Evolutionary conservation across 2,888 invertebrate species (phyloP), one percentile per base, ranked within the genome.

Genomic region (Trichogramma dendrolimi): DNA sequence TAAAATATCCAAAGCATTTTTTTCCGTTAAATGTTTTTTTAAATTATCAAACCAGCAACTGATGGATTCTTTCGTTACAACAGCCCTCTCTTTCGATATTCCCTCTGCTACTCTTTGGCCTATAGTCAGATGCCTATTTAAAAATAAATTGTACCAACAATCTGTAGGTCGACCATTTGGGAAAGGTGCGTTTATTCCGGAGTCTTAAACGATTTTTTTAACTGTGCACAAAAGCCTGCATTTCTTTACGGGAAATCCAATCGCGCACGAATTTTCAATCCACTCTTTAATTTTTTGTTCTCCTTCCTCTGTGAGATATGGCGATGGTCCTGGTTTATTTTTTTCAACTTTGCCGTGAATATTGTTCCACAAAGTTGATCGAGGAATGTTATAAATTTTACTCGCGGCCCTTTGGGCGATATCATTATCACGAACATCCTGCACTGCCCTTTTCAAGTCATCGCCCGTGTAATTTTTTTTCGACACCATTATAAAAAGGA

Each of bases 41-140:
- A 71, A 57, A 57, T 70, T 68, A n/a, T 50, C 50, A 64, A 72
- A 74, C 71, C 73, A 74, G 44, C 39, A 44, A 58, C 59, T 61
- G 7, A 74, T 65, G 14, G 66, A 46, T 43, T 71, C 65, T 68
- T 72, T 64, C 27, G 68, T 71, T 6, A 74, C 70, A 44, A 41
- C 54, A 55, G 68, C 70, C 66, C 72, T 64, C 7, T 50, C 63
- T 14, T 47, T 38, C 38, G 61, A 68, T 40, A 74, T 50, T 61
- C 72, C 72, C 69, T 75, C 67, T 5, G 70, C 58, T 8, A 64
- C 67, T 55, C 69, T 60, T 55, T 68, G 60, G n/a, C 64, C 47
- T 14, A 71, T 11, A 14, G 67, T 41, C 46, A 65, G 66, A 54
- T 70, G 66, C 14, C 69, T 58, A 42, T 56, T 57, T 50, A 65